Conservation (phyloP, 2,797 vertebrate genomes). For the Pipistrellus pygmaeus region DNA sequence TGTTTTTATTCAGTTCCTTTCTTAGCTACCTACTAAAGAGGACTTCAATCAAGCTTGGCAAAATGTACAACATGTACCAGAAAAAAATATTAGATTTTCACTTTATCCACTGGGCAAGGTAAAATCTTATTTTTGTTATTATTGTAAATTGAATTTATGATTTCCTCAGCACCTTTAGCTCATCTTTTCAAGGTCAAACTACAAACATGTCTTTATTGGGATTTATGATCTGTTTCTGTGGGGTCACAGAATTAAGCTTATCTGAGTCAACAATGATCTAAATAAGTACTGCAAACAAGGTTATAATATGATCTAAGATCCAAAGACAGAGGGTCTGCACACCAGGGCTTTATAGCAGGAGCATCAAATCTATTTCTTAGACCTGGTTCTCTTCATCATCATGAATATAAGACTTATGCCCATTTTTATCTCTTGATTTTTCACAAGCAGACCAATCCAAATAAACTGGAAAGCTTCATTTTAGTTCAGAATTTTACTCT, state of each 20-base stretch:
- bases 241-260: slow-evolving; percentile 48
- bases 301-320: background rate
- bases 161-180: slow-evolving; percentile 55
- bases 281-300: background rate
- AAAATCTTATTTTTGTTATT: slow-evolving; percentile 49
- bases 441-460: slow-evolving; percentile 6
- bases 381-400: background rate
- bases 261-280: slow-evolving; percentile 39
- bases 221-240: slow-evolving; percentile 46
- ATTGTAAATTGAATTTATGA: slow-evolving; percentile 50
- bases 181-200: slow-evolving; percentile 59
- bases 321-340: background rate
- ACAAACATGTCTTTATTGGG: background rate
- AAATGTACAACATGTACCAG: slow-evolving; percentile 27
- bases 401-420: slow-evolving; percentile 7
- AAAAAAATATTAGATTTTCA: slow-evolving; percentile 59
- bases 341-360: background rate
- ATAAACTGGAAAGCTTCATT: slow-evolving; percentile 35
- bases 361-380: background rate
- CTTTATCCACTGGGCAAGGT: background rate
- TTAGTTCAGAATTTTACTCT: background rate
- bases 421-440: slow-evolving; percentile 26
- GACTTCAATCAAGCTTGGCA: slow-evolving; percentile 53
- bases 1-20: slow-evolving; percentile 45
- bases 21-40: slow-evolving; percentile 44